A percentile compares a stretch with the other conserved stretches of the same genome.
Evolutionary conservation across 2,888 invertebrate genomes (phyloP).

Genomic region (Pachydiplax longipennis): DNA sequence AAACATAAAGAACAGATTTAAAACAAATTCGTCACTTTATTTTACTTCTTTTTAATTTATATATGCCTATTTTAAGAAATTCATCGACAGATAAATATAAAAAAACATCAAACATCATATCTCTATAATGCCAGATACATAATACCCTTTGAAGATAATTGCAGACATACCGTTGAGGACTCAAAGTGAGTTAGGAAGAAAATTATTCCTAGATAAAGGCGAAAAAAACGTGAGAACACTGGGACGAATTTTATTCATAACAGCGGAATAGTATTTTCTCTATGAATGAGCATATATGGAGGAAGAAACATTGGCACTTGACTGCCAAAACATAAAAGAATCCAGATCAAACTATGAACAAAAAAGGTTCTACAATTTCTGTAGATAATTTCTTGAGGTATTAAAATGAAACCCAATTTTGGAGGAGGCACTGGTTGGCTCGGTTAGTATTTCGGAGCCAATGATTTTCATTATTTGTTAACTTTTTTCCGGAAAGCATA

Average conservation of each 20-base stretch:
- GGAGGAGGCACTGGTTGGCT: constrained; percentile 3
- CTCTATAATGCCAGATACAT: not conserved
- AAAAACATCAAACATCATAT: constrained; percentile 12
- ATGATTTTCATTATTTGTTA: not conserved
- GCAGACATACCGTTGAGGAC: not conserved
- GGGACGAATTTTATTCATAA: not conserved
- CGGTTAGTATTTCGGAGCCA: not conserved
- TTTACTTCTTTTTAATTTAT: not conserved
- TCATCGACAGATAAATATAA: constrained; percentile 18
- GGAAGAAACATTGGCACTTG: not conserved
- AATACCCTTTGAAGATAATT: not conserved
- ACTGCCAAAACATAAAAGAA: not conserved
- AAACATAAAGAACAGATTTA: not conserved
- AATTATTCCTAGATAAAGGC: not conserved
- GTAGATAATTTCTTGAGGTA: not conserved
- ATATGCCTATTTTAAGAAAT: not conserved
- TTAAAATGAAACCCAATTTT: not conserved
- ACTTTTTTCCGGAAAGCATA: not conserved
- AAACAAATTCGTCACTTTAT: constrained; percentile 17
- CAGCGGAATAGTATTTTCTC: not conserved
- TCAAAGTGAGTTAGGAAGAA: not conserved
- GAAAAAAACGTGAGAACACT: not conserved
- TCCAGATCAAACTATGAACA: not conserved
- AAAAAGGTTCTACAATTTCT: not conserved
- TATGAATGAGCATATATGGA: not conserved